These are phyloP conservation scores for Apamea sordens DNA, from an alignment of 2,888 invertebrate genomes.

Conservation along the genomic window DNA sequence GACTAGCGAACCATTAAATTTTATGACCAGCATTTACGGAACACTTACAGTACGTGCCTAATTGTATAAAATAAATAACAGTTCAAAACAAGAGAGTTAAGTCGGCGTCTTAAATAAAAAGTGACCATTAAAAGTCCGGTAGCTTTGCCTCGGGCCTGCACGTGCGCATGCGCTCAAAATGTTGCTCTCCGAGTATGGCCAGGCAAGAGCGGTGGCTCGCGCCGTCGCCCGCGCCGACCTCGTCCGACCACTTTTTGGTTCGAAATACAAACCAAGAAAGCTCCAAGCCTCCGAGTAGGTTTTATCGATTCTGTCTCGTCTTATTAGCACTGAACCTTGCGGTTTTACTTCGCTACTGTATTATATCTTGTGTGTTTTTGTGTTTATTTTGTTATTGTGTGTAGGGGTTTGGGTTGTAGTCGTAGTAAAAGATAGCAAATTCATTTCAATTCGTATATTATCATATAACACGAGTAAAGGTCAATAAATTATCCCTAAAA, in stretches of 20 bases:
- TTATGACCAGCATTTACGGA: constrained; percentile 45
- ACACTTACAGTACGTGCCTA: constrained; percentile 57
- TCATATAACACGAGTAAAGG: constrained; percentile 72
- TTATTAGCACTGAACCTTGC: constrained; percentile 69
- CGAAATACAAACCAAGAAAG: constrained; percentile 64
- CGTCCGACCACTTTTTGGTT: constrained; percentile 83
- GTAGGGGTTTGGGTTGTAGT: constrained; percentile 47
- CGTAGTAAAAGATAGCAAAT: constrained; percentile 79
- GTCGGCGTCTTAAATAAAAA: constrained; percentile 77
- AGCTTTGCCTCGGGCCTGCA: constrained; percentile 84
- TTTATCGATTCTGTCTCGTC: constrained; percentile 73
- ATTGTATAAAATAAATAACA: constrained; percentile 71
- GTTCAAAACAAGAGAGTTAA: constrained; percentile 73
- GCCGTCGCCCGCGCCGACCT: constrained; percentile 77
- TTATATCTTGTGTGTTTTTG: constrained; percentile 57
- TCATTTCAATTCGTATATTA: constrained; percentile 76
- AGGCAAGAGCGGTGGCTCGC: constrained; percentile 70
- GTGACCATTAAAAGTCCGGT: constrained; percentile 84
- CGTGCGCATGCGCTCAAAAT: constrained; percentile 79
- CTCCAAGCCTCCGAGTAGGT: constrained; percentile 67
- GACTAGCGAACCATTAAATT: constrained; percentile 19
- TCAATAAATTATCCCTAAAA: constrained; percentile 82
- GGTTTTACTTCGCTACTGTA: constrained; percentile 61
- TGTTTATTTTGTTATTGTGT: constrained; percentile 47
- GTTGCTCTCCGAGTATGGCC: constrained; percentile 74